Evolutionary conservation across 1,140 invertebrate species (phyloP).

Genomic region (Sinonovacula constricta): DNA sequence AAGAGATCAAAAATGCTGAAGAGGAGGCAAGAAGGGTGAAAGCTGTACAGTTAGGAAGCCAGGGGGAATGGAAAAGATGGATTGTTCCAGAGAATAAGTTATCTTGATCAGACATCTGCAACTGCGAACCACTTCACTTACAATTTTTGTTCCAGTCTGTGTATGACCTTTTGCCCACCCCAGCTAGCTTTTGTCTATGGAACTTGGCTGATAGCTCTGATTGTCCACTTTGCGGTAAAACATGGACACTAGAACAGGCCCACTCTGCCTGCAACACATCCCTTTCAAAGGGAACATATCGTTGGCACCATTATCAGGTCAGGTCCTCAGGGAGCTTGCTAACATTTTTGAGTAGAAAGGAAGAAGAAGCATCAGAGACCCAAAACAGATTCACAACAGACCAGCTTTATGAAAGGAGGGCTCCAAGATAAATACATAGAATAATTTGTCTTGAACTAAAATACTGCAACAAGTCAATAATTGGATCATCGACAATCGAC

Average conservation of each 20-base stretch:
- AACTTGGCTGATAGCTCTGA: not conserved
- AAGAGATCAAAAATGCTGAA: not conserved
- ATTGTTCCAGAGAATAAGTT: not conserved
- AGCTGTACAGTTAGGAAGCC: not conserved
- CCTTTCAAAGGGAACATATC: not conserved
- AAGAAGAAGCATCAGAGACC: not conserved
- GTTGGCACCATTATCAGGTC: not conserved
- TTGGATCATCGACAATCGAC: not conserved
- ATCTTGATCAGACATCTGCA: not conserved
- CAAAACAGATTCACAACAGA: not conserved
- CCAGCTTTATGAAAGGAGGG: not conserved
- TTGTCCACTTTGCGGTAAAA: not conserved
- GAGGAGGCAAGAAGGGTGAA: not conserved
- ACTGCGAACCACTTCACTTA: not conserved
- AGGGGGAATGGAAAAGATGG: not conserved
- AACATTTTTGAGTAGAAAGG: not conserved
- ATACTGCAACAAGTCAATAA: not conserved
- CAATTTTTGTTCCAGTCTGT: not conserved
- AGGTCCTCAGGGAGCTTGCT: not conserved
- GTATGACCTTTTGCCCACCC: conserved; percentile 9
- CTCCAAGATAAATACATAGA: not conserved
- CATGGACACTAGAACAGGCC: not conserved
- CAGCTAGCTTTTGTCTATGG: not conserved
- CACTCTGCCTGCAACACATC: not conserved
- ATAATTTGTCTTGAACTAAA: not conserved